Evolutionary conservation across 2,888 invertebrate species (phyloP), one percentile per base, ranked within the genome.

Genomic region (Pachydiplax longipennis): DNA sequence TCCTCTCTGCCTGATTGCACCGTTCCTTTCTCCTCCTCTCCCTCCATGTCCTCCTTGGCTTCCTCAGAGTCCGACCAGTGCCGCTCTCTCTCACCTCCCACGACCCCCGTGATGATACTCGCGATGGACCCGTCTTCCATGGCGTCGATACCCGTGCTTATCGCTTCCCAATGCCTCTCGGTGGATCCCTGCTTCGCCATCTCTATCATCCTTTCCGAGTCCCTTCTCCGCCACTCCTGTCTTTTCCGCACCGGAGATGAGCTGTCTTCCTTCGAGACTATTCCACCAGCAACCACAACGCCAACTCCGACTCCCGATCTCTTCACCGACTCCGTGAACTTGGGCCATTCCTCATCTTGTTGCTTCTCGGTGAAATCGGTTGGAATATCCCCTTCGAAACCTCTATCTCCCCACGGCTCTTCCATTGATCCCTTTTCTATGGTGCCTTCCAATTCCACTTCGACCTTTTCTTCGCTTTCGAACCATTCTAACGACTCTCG

Each of bases 61-160:
- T 37, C 37, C 61, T 65, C 61, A 31, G 58, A 18, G 87, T n/a
- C 37, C 37, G 22, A 22, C 37, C 5, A 18, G 18, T 22, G 81
- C 37, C 61, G 37, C 25, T 87, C 87, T 15, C 5, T 37, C n/a
- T 4, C 58, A 2, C 73, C 31, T 73, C 73, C 73, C 13, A 58
- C 61, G 22, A 87, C 87, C 87, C 61, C 61, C 22, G 31, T 61
- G 87, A 87, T 87, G 61, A 87, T 37, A 12, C 37, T 25, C 3
- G 37, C 31, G 61, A 87, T 87, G 87, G 61, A 61, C 22, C 65
- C 61, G 37, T 87, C 87, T 37, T 87, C 87, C 87, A 87, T 87
- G 22, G 87, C 87, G 87, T 87, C 87, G 58, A 87, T 87, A 2
- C 87, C 87, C 61, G n/a, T 87, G 87, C 61, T 37, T 15, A 87